phyloP scores from a whole-genome alignment of 2,888 invertebrate species.

The Drosophila cognata region DNA sequence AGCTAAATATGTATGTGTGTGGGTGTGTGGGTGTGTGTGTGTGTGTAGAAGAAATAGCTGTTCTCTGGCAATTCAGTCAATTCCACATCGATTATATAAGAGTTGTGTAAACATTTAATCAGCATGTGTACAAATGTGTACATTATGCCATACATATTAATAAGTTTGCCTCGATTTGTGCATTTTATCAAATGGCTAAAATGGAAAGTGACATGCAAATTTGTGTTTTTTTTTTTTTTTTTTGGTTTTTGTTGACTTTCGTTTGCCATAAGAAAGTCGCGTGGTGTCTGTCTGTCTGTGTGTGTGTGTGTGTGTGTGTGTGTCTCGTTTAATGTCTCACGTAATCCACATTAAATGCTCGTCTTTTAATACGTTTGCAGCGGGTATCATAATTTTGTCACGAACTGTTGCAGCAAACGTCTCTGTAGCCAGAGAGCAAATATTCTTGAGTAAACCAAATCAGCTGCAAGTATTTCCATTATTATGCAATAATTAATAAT shows the following conservation, averaged over 20 bases:
- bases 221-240: slow-evolving; percentile 1
- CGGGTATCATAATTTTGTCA: background rate
- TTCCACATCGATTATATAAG: slow-evolving; percentile 1
- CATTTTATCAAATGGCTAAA: slow-evolving; percentile 19
- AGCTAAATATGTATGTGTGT: background rate
- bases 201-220: slow-evolving; percentile 53
- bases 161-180: background rate
- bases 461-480: background rate
- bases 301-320: slow-evolving; percentile 12
- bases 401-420: background rate
- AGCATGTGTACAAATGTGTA: slow-evolving; percentile 3
- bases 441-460: background rate
- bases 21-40: background rate
- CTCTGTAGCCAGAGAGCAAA: background rate
- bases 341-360: slow-evolving; percentile 57
- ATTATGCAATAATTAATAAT: background rate
- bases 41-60: background rate
- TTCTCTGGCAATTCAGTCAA: background rate
- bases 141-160: slow-evolving; percentile 5
- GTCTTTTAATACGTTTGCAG: slow-evolving; percentile 8
- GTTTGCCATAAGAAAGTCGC: slow-evolving; percentile 49
- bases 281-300: slow-evolving; percentile 10
- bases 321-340: slow-evolving; percentile 48
- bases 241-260: slow-evolving; percentile 50
- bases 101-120: slow-evolving; percentile 15